Conservation (phyloP, 1,140 invertebrate species). For the Forficula auricularia region DNA sequence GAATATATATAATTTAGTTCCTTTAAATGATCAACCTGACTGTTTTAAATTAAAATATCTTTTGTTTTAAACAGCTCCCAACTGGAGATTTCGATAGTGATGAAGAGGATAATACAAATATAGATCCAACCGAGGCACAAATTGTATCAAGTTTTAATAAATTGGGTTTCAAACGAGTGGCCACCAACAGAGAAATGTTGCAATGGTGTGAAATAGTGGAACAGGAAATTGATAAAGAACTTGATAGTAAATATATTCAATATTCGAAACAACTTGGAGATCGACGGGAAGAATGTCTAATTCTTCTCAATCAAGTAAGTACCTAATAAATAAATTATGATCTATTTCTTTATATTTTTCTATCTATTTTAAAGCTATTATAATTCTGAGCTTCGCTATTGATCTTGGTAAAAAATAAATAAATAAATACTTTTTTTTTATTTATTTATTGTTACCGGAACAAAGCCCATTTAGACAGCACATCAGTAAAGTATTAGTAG, state of each 20-base stretch:
- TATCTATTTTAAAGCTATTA: not conserved
- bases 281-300: conserved; percentile 48
- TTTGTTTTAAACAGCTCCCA: conserved; percentile 23
- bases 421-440: no score
- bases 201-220: conserved; percentile 49
- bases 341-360: conserved; percentile 1
- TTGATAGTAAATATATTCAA: conserved; percentile 42
- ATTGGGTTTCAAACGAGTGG: not conserved
- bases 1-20: no score
- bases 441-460: no score
- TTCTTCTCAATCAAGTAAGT: conserved; percentile 41
- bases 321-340: conserved; percentile 5
- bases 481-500: no score
- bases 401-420: no score
- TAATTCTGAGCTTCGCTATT: conserved; percentile 1
- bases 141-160: not conserved
- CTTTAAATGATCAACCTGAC: conserved; percentile 3
- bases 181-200: conserved; percentile 19
- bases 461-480: no score
- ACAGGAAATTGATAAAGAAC: conserved; percentile 38
- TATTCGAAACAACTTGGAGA: conserved; percentile 53
- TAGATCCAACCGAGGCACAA: conserved; percentile 3
- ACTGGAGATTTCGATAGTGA: conserved; percentile 22
- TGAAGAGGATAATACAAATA: conserved; percentile 23
- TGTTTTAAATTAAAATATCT: conserved; percentile 22